A percentile compares a stretch with the other conserved stretches of the same genome.
phyloP scores from a whole-genome alignment of 2,113 vertebrate species.

The Mastomys coucha region DNA sequence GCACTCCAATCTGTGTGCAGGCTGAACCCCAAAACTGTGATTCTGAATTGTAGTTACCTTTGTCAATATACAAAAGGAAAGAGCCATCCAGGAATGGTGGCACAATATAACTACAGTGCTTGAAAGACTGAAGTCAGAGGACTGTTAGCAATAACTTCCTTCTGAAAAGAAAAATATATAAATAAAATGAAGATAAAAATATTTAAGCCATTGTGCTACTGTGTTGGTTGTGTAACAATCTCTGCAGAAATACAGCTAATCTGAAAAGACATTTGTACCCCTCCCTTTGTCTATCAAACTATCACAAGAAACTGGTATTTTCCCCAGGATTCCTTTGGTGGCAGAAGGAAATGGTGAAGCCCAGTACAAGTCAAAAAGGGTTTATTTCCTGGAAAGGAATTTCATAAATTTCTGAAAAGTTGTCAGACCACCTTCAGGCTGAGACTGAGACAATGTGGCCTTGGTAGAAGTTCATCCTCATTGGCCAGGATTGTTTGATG shows the following conservation, averaged over 20 bases:
- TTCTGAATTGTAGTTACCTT: neutral
- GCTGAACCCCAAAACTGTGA: neutral
- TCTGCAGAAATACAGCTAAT: neutral
- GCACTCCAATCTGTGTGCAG: no score
- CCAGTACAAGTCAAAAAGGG: neutral
- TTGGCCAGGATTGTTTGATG: neutral
- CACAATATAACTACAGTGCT: neutral
- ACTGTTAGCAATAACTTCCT: neutral
- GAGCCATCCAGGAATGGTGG: no score
- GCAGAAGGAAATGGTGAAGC: neutral
- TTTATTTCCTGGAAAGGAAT: neutral
- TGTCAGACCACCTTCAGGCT: neutral
- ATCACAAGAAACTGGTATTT: neutral
- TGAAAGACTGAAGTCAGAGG: neutral
- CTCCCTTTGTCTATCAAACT: neutral
- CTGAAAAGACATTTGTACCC: neutral
- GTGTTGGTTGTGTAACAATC: neutral
- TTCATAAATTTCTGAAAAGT: neutral
- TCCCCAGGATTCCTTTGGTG: no score
- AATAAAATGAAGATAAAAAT: neutral
- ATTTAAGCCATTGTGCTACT: neutral
- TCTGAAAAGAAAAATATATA: neutral
- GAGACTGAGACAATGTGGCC: no score
- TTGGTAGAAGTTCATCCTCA: no score
- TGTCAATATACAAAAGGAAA: neutral